A percentile compares a stretch with the other conserved stretches of the same genome.
phyloP scores from a whole-genome alignment of 2,113 vertebrate genomes.

The Pardalotus punctatus region DNA sequence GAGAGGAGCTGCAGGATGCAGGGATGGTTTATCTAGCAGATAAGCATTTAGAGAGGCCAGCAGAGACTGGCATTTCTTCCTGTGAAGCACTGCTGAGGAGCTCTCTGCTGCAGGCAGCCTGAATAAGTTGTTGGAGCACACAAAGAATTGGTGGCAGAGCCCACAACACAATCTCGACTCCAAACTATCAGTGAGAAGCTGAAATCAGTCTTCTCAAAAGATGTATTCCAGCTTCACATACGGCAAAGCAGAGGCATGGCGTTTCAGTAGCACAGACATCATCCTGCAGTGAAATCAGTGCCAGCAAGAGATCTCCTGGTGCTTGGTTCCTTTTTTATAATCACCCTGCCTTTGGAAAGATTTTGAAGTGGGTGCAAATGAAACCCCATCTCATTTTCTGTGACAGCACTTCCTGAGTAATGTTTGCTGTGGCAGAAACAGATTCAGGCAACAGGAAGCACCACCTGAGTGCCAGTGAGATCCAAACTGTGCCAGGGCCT shows the following conservation, averaged over 20 bases:
- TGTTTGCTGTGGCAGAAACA: not conserved
- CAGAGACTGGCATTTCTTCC: not conserved
- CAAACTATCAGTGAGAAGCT: not conserved
- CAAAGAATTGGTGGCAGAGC: not conserved
- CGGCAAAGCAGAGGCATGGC: not conserved
- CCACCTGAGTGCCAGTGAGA: not conserved
- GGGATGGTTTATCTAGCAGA: not conserved
- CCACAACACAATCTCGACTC: not conserved
- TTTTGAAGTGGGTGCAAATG: not conserved
- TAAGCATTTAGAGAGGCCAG: not conserved
- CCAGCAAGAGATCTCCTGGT: not conserved
- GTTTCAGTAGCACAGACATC: not conserved
- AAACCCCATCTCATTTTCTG: not conserved
- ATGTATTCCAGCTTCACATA: not conserved
- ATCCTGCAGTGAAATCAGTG: not conserved
- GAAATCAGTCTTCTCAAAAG: not conserved
- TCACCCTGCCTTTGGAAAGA: not conserved
- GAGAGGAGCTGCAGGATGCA: not conserved
- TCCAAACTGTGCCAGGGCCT: accelerated
- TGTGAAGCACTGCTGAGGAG: not conserved
- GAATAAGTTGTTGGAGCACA: not conserved
- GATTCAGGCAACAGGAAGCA: not conserved
- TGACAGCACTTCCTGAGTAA: not conserved
- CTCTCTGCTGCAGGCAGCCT: not conserved
- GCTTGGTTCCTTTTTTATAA: not conserved